These are phyloP conservation scores for Hylomyscus alleni DNA, from an alignment of 2,797 vertebrate genomes.

Conservation along the genomic window DNA sequence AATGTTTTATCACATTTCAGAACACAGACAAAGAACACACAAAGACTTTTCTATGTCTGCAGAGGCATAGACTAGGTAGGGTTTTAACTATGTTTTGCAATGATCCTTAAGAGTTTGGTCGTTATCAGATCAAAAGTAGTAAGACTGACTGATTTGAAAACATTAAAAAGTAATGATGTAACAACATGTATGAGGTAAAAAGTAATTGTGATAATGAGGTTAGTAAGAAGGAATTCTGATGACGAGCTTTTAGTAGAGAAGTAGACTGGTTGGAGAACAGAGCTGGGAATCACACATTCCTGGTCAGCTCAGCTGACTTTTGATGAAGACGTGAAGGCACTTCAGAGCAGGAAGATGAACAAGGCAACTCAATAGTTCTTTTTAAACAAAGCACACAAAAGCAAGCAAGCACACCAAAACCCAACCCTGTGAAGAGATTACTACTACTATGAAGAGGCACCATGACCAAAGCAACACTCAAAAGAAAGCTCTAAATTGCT, in stretches of 20 bases:
- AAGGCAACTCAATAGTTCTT: not conserved
- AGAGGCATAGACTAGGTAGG: not conserved
- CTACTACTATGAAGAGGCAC: not conserved
- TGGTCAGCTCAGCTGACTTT: not conserved
- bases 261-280: not conserved
- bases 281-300: not conserved
- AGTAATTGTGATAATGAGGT: slow-evolving; percentile 11
- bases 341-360: slow-evolving; percentile 13
- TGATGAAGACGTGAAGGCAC: not conserved
- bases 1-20: slow-evolving; percentile 1
- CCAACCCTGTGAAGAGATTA: no score
- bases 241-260: not conserved
- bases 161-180: slow-evolving; percentile 3
- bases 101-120: not conserved
- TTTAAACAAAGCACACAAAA: not conserved
- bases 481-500: not conserved
- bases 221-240: slow-evolving; percentile 12
- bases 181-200: slow-evolving; percentile 44
- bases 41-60: slow-evolving; percentile 11
- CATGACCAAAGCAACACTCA: no score
- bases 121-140: slow-evolving; percentile 17
- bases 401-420: not conserved
- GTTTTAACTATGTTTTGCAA: slow-evolving; percentile 18
- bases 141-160: slow-evolving; percentile 47
- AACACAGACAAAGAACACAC: not conserved